A percentile compares a stretch with the other conserved stretches of the same genome.
These are phyloP conservation scores for Coleophora deauratella DNA, from an alignment of 2,888 invertebrate species.

Conservation along the genomic window DNA sequence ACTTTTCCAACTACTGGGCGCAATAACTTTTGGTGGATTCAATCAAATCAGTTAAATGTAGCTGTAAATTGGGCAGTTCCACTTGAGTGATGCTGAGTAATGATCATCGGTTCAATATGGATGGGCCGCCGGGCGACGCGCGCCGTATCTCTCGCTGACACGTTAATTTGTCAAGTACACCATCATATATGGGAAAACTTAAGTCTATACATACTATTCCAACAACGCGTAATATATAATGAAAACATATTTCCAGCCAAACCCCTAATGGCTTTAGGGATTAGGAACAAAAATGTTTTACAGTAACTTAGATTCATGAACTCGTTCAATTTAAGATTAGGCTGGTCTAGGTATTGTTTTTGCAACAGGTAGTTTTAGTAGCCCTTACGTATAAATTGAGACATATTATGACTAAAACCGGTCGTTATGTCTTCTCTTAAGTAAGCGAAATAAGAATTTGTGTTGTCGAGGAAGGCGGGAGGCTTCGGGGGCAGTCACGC, in stretches of 20 bases:
- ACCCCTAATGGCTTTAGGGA: too few relatives aligned
- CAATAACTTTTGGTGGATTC: constrained; percentile 58
- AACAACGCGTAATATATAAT: not conserved
- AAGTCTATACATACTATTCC: constrained; percentile 9
- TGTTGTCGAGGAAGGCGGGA: constrained; percentile 27
- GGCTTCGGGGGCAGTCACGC: constrained; percentile 38
- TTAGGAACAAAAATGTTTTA: too few relatives aligned
- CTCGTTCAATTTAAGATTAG: too few relatives aligned
- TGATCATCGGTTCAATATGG: constrained; percentile 58
- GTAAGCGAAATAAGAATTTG: constrained; percentile 40
- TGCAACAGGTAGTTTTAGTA: too few relatives aligned
- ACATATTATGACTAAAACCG: not conserved
- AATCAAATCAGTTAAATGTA: constrained; percentile 71
- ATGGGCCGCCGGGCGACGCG: constrained; percentile 43
- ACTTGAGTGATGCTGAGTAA: constrained; percentile 68
- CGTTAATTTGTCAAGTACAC: constrained; percentile 63
- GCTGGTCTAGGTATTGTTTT: too few relatives aligned
- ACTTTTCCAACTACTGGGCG: constrained; percentile 17
- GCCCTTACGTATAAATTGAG: too few relatives aligned
- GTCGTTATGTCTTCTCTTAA: constrained; percentile 18
- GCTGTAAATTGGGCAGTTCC: constrained; percentile 70
- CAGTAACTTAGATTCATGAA: too few relatives aligned
- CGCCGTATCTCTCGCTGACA: constrained; percentile 49
- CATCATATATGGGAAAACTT: constrained; percentile 55
- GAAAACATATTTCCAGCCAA: too few relatives aligned